A percentile compares a stretch with the other conserved stretches of the same genome.
Evolutionary conservation across 2,797 vertebrate genomes (phyloP).

Genomic region (Thalassophryne amazonica): DNA sequence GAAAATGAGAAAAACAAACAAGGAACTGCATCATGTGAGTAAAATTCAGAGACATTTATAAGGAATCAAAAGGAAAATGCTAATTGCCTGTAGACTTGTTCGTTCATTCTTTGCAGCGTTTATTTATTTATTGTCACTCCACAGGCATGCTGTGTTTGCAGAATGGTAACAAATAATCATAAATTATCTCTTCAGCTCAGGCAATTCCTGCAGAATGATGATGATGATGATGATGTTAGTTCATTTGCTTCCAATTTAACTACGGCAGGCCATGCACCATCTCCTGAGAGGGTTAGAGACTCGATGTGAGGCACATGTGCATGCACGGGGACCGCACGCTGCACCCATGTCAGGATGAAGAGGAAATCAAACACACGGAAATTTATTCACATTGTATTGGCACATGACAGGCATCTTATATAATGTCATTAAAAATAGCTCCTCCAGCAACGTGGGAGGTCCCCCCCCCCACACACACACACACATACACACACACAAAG

Average conservation of each 20-base stretch:
- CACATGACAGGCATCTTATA: conserved; percentile 65
- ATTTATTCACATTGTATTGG: conserved; percentile 35
- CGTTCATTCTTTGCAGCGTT: not conserved
- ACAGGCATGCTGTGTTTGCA: not conserved
- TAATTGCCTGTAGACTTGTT: not conserved
- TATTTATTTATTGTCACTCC: not conserved
- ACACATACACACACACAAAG: conserved; percentile 33
- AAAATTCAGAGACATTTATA: no score
- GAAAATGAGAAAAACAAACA: not conserved
- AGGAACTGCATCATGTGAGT: no score
- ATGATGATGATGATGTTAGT: conserved; percentile 33
- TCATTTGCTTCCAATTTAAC: conserved; percentile 31
- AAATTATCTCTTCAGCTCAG: not conserved
- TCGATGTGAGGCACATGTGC: conserved; percentile 3
- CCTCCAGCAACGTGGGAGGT: conserved; percentile 62
- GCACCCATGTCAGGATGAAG: conserved; percentile 20
- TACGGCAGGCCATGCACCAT: not conserved
- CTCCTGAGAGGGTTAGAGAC: not conserved
- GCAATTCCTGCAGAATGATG: not conserved
- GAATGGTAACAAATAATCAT: not conserved
- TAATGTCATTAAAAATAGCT: conserved; percentile 78
- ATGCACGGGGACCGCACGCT: not conserved
- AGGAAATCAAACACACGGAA: conserved; percentile 16
- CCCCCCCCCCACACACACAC: conserved; percentile 30
- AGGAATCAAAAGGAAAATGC: not conserved